A percentile compares a stretch with the other conserved stretches of the same genome.
Evolutionary conservation across 2,797 vertebrate species (phyloP).

Genomic region (Mallotus villosus): DNA sequence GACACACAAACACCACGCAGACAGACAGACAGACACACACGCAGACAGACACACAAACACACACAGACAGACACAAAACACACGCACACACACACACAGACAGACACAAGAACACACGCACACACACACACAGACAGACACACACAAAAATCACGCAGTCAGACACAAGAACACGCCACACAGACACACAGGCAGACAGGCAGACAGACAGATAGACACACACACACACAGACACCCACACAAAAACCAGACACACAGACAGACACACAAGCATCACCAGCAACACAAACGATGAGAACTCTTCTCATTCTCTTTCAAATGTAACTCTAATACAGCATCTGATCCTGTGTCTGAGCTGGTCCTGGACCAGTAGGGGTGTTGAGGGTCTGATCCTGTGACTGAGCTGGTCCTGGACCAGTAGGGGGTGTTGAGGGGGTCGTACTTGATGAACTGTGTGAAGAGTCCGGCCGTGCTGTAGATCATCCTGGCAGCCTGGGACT

Average conservation of each 20-base stretch:
- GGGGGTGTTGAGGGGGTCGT: slow-evolving; percentile 10
- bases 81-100: slow-evolving; percentile 1
- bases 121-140: not conserved
- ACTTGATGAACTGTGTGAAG: slow-evolving; percentile 93
- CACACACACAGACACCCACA: not conserved
- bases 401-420: too few relatives aligned
- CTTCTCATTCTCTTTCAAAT: too few relatives aligned
- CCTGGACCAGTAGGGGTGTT: not conserved
- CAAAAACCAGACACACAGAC: too few relatives aligned
- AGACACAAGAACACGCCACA: too few relatives aligned
- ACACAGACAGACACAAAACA: too few relatives aligned
- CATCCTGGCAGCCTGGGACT: slow-evolving; percentile 91
- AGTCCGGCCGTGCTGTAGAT: slow-evolving; percentile 90
- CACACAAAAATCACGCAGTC: not conserved
- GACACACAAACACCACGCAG: not conserved
- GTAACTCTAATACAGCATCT: too few relatives aligned
- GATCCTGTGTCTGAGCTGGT: not conserved
- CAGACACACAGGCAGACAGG: not conserved
- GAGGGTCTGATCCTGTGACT: not conserved
- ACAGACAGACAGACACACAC: too few relatives aligned
- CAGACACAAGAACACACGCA: not conserved
- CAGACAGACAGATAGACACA: not conserved
- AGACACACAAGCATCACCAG: too few relatives aligned
- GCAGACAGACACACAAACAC: not conserved
- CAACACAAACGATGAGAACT: too few relatives aligned